Evolutionary conservation across 2,797 vertebrate species (phyloP), one percentile per base, ranked within the genome.

Genomic region (Rhadinocentrus ornatus): DNA sequence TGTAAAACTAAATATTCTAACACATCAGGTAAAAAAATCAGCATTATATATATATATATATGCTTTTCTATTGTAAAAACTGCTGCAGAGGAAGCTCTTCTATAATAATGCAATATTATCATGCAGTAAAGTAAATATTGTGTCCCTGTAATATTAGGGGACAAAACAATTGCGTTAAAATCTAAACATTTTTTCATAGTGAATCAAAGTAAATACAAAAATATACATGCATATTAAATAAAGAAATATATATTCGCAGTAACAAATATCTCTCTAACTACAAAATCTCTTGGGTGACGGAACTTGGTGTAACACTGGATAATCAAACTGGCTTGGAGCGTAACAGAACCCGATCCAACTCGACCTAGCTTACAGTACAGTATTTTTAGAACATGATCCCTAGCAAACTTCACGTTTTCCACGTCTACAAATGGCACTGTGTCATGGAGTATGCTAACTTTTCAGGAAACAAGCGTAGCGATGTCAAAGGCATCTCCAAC

Each of bases 401-500:
- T 4, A 8, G 15, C 6, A 50, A 6, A 39, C 58, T 15, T 44
- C 31, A 62, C 2, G 59, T 52, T 39, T 44, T 12, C n/a, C 16
- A 18, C 16, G 0, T 10, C 8, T 27, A 72, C 6, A 57, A 9
- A n/a, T 66, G 22, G 4, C 15, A 60, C 12, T 5, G 15, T 11
- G 22, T 15, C 8, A 6, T 31, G 0, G 27, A 27, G 3, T 31
- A 8, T 6, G 54, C 34, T 31, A 18, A 46, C 4, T 27, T 11
- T 15, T 8, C 13, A 72, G 50, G 29, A 71, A 68, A 63, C 26
- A 48, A 58, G 76, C 59, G 26, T 44, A 53, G 52, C 29, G 1
- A 46, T 37, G 44, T 54, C 55, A 73, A 31, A 37, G n/a, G 56
- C 9, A n/a, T 26, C 26, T 71, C 26, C 27, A 32, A 63, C 37